Conservation (phyloP, 2,888 invertebrate species). For the Acleris literana region DNA sequence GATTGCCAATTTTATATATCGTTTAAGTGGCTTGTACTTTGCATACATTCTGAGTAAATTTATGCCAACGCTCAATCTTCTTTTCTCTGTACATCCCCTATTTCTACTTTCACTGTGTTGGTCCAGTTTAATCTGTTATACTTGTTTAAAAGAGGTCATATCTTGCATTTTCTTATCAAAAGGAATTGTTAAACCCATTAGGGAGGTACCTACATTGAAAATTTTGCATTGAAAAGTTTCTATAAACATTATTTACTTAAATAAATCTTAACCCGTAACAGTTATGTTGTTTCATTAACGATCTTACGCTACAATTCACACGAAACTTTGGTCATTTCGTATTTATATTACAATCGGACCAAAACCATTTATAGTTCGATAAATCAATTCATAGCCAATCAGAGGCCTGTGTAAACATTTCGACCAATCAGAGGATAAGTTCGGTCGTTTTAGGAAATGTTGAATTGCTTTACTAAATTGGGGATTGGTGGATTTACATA, state of each 20-base stretch:
- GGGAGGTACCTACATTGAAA: no score
- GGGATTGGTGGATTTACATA: slow-evolving; percentile 16
- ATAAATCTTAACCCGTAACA: neutral
- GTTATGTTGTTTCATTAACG: neutral
- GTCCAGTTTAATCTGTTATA: no score
- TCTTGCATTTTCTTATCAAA: no score
- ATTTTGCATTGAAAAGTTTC: neutral
- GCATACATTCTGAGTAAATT: no score
- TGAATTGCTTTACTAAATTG: slow-evolving; percentile 8
- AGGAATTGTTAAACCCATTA: no score
- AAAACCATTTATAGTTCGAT: slow-evolving; percentile 5
- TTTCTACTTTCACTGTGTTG: no score
- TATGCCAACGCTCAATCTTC: no score
- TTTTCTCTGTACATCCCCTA: no score
- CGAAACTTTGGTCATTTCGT: slow-evolving; percentile 9
- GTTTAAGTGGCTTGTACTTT: no score
- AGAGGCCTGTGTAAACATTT: slow-evolving; percentile 8
- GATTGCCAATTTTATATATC: no score
- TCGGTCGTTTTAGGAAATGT: slow-evolving; percentile 14
- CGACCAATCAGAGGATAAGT: slow-evolving; percentile 3
- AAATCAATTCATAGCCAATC: slow-evolving; percentile 19
- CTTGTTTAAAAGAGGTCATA: no score
- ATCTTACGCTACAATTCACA: slow-evolving; percentile 9
- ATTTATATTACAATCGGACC: slow-evolving; percentile 11
- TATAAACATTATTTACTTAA: neutral